Conservation (phyloP, 2,888 invertebrate genomes). For the Sympetrum striolatum region DNA sequence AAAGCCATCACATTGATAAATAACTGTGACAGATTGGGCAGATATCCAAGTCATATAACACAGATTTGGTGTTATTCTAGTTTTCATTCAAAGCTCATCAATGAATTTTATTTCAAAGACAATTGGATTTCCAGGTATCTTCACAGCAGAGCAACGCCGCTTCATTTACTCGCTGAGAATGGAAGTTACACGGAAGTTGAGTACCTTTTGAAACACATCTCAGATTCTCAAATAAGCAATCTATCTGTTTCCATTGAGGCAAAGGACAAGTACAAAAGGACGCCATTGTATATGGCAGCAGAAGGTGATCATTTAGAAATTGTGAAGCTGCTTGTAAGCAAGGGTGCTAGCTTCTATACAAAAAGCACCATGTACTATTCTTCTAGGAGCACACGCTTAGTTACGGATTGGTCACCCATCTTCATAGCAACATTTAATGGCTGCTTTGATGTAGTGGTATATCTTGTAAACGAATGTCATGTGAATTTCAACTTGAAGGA, state of each 20-base stretch:
- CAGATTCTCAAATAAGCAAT: no score
- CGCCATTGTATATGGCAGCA: neutral
- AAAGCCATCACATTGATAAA: no score
- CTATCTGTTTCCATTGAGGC: neutral
- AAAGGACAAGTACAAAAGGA: neutral
- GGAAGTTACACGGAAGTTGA: no score
- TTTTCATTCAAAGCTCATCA: neutral
- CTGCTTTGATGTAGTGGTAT: neutral
- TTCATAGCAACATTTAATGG: neutral
- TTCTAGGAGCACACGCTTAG: neutral
- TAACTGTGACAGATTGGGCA: no score
- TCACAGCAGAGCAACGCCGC: neutral
- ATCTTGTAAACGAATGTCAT: neutral
- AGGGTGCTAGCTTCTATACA: neutral
- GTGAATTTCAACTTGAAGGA: neutral
- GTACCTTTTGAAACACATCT: no score
- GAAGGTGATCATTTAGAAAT: neutral
- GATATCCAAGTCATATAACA: neutral
- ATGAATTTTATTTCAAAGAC: neutral
- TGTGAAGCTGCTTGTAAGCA: no score
- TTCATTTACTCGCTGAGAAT: neutral
- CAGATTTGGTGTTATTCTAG: no score
- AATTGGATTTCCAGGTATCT: neutral
- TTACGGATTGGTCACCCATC: neutral
- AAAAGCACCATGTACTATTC: neutral